A percentile compares a stretch with the other conserved stretches of the same genome.
Conservation (phyloP, 2,113 vertebrate species). For the human region GRCh38 chr2:30452501-30453000, state of each 20-base stretch:
- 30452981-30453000: not conserved
- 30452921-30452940: not conserved
- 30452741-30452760: not conserved
- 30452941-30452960: not conserved
- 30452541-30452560: not conserved
- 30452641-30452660: not conserved
- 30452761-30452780: not conserved
- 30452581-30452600: constrained; percentile 1
- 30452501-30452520: not conserved
- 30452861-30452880: not conserved
- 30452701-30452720: not conserved
- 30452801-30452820: not conserved
- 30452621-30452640: not conserved
- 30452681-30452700: not conserved
- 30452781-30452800: not conserved
- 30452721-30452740: not conserved
- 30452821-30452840: not conserved
- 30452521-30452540: not conserved
- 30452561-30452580: not conserved
- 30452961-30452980: not conserved
- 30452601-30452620: constrained; percentile 17
- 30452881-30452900: not conserved
- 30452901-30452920: not conserved
- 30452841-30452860: not conserved
- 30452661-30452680: constrained; percentile 10